phyloP scores from a whole-genome alignment of 2,888 invertebrate genomes.

The Meiosimyza decipiens region DNA sequence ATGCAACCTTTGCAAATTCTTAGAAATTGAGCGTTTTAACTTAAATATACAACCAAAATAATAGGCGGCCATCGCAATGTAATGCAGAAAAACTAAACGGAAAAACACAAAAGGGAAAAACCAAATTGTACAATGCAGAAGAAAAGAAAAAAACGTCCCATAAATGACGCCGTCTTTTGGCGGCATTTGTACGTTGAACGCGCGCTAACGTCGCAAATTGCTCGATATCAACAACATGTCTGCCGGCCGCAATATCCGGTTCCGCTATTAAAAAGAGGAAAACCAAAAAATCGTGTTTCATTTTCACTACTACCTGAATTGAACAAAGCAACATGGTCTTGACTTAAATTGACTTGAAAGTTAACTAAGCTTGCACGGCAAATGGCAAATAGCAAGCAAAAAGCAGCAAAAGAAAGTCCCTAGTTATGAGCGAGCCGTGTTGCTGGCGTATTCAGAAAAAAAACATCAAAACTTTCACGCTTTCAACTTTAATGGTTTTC shows the following conservation, averaged over 20 bases:
- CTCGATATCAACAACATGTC: conserved; percentile 26
- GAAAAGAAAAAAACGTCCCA: background rate
- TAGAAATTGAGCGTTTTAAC: conserved; percentile 6
- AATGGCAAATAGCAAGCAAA: conserved; percentile 4
- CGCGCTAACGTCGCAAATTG: conserved; percentile 11
- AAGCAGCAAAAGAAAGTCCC: background rate
- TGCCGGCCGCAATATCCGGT: conserved; percentile 8
- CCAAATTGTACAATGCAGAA: background rate
- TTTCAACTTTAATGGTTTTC: conserved; percentile 29
- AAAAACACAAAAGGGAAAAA: background rate
- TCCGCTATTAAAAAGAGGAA: conserved; percentile 3
- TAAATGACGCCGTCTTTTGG: conserved; percentile 10
- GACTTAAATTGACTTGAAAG: conserved; percentile 21
- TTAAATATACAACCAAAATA: no score
- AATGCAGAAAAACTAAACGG: background rate
- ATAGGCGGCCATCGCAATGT: no score
- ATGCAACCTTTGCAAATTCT: conserved; percentile 12
- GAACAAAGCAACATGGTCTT: conserved; percentile 6
- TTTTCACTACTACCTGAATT: background rate
- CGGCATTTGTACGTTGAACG: background rate
- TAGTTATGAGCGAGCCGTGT: background rate
- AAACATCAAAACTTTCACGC: conserved; percentile 16
- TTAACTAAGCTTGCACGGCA: no score
- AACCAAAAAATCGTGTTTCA: background rate
- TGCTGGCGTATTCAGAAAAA: background rate